These are phyloP conservation scores for Unio pictorum DNA, from an alignment of 2,888 invertebrate genomes.

Conservation along the genomic window DNA sequence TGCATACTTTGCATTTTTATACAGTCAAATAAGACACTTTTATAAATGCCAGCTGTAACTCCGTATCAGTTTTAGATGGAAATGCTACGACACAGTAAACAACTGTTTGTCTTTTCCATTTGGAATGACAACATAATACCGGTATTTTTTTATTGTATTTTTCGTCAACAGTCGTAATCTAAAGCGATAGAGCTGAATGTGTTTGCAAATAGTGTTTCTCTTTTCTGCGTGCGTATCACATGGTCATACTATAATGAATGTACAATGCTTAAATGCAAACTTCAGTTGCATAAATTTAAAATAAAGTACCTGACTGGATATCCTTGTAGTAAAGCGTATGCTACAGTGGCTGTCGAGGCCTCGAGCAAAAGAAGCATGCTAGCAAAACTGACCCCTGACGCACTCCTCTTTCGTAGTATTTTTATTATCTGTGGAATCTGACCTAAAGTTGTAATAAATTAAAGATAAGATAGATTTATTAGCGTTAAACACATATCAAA, in stretches of 20 bases:
- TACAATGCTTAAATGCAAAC: no score
- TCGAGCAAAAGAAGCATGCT: constrained; percentile 42
- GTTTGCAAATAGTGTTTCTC: no score
- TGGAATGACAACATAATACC: background rate
- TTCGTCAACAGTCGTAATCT: background rate
- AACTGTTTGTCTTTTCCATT: background rate
- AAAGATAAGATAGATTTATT: background rate
- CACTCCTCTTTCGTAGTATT: constrained; percentile 37
- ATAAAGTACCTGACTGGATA: constrained; percentile 38
- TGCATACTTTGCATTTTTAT: no score
- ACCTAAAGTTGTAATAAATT: constrained; percentile 19
- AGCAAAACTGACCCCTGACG: constrained; percentile 40
- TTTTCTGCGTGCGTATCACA: no score
- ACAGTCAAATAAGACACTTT: no score
- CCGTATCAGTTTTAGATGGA: no score
- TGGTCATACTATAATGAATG: no score
- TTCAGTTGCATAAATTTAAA: no score
- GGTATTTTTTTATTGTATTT: background rate
- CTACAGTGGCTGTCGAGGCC: constrained; percentile 42
- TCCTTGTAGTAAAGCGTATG: constrained; percentile 39
- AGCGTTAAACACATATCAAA: no score
- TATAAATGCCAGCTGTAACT: no score
- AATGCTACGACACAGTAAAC: no score
- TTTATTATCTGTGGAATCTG: constrained; percentile 49
- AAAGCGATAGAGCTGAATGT: no score